Evolutionary conservation across 2,888 invertebrate species (phyloP).

Genomic region (Orchesella flavescens): DNA sequence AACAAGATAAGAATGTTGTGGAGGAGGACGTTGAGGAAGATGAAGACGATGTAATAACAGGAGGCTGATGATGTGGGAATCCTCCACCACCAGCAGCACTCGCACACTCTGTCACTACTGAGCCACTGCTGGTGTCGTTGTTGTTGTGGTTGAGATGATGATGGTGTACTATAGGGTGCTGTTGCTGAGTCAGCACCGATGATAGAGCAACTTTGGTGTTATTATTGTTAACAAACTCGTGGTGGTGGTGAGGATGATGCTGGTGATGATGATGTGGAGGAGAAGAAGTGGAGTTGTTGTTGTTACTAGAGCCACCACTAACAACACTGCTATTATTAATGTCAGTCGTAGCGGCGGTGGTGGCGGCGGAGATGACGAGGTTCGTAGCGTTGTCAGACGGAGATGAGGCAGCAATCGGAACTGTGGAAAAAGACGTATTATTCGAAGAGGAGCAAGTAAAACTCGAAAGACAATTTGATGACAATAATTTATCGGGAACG

Average conservation of each 20-base stretch:
- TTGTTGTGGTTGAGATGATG: slow-evolving; percentile 45
- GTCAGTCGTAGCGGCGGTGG: slow-evolving; percentile 8
- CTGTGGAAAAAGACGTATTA: slow-evolving; percentile 28
- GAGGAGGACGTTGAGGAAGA: slow-evolving; percentile 32
- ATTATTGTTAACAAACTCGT: slow-evolving; percentile 15
- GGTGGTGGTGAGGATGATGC: slow-evolving; percentile 23
- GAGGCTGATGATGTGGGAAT: neutral
- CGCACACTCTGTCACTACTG: slow-evolving; percentile 10
- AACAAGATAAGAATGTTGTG: slow-evolving; percentile 48
- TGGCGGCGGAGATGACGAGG: slow-evolving; percentile 13
- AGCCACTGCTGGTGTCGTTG: slow-evolving; percentile 25
- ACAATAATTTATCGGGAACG: slow-evolving; percentile 59
- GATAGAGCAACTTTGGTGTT: neutral
- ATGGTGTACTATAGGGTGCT: slow-evolving; percentile 19
- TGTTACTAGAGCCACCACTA: slow-evolving; percentile 23
- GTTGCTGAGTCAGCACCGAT: slow-evolving; percentile 10
- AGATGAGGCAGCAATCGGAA: slow-evolving; percentile 34
- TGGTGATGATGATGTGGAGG: slow-evolving; percentile 33
- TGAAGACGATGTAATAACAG: slow-evolving; percentile 7
- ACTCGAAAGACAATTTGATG: slow-evolving; percentile 46
- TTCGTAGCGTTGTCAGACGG: slow-evolving; percentile 1
- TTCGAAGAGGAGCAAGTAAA: slow-evolving; percentile 31
- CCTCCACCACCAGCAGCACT: neutral
- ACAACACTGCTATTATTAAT: neutral
- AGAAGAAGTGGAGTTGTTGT: slow-evolving; percentile 10